Evolutionary conservation across 2,888 invertebrate species (phyloP).

Genomic region (Brenthis daphne): DNA sequence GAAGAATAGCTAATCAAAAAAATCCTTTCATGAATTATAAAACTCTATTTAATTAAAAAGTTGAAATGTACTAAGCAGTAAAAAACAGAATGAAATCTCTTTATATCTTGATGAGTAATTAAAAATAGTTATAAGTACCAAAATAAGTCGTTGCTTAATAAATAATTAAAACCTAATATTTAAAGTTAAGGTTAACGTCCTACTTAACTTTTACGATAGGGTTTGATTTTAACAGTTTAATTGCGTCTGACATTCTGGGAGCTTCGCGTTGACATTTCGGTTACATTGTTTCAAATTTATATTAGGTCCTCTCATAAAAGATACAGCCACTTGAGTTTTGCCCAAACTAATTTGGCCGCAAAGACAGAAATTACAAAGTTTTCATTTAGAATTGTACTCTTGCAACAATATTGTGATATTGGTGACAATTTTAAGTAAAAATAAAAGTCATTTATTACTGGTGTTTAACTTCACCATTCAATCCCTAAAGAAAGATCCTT

Average conservation of each 20-base stretch:
- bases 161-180: constrained; percentile 21
- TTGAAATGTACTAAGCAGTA: not conserved
- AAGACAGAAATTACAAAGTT: constrained; percentile 61
- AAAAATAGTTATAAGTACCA: constrained; percentile 49
- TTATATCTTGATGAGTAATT: not conserved
- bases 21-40: not conserved
- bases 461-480: too few species aligned
- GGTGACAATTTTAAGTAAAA: not conserved
- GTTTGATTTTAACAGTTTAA: constrained; percentile 69
- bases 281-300: constrained; percentile 73
- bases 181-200: constrained; percentile 17
- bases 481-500: too few species aligned
- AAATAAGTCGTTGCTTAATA: constrained; percentile 9
- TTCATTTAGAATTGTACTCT: constrained; percentile 39
- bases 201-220: constrained; percentile 39
- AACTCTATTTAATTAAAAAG: not conserved
- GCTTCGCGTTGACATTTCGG: constrained; percentile 62
- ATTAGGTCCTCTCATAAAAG: constrained; percentile 65
- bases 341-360: constrained; percentile 61
- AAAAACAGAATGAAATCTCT: not conserved
- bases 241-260: constrained; percentile 56
- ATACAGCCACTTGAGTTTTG: constrained; percentile 59
- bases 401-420: constrained; percentile 44
- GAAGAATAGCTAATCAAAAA: not conserved
- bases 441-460: too few species aligned